These are phyloP conservation scores for Calameuta idolon DNA, from an alignment of 2,888 invertebrate species.

Conservation along the genomic window DNA sequence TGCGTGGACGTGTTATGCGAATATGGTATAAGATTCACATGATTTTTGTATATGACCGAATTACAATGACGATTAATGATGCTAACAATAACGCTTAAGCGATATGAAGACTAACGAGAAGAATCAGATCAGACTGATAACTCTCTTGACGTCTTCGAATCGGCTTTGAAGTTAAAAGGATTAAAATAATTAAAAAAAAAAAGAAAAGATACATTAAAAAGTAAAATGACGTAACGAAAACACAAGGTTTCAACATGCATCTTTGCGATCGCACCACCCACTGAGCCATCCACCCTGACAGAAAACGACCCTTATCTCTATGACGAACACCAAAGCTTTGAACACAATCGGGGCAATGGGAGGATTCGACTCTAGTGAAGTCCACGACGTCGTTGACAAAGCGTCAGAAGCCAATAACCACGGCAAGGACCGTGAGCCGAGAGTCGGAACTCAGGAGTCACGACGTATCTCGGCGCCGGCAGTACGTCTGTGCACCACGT, in stretches of 20 bases:
- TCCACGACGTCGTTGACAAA: not conserved
- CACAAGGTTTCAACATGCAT: not conserved
- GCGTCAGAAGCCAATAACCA: not conserved
- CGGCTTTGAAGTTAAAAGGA: not conserved
- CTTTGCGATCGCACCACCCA: not conserved
- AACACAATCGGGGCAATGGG: slow-evolving; percentile 55
- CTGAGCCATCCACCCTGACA: not conserved
- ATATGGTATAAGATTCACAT: not conserved
- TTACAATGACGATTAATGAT: not conserved
- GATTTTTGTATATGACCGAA: not conserved
- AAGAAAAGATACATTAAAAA: not conserved
- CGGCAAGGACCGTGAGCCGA: not conserved
- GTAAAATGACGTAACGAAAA: not conserved
- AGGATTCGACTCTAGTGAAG: not conserved
- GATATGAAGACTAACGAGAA: not conserved
- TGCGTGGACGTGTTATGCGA: not conserved
- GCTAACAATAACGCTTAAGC: not conserved
- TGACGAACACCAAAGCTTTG: slow-evolving; percentile 51
- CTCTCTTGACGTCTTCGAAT: not conserved
- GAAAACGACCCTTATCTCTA: slow-evolving; percentile 5
- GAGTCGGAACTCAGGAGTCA: not conserved
- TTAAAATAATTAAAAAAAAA: not conserved
- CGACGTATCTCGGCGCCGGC: not conserved
- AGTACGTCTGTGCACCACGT: not conserved
- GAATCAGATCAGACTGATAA: not conserved